phyloP scores from a whole-genome alignment of 23 tunicate species.

The Ciona savignyi region DNA sequence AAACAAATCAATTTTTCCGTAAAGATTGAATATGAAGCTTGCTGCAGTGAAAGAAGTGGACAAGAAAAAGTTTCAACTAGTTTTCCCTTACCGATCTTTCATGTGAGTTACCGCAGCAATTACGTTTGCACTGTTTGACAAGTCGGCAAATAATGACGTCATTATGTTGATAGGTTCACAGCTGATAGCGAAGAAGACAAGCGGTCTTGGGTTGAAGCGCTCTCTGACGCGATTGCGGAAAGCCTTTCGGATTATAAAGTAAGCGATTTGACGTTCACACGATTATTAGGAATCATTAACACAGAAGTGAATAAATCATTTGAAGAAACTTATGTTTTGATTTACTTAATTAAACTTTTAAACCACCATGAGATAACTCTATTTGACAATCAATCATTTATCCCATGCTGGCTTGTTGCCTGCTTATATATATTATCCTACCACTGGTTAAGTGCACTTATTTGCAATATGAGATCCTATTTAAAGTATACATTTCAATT shows the following conservation, averaged over 20 bases:
- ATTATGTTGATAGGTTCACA: constrained; percentile 35
- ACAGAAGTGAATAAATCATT: too few species aligned
- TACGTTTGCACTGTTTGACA: not conserved
- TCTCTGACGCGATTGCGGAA: constrained; percentile 73
- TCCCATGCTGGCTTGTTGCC: too few species aligned
- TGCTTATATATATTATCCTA: too few species aligned
- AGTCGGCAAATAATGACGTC: not conserved
- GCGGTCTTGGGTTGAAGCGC: constrained; percentile 75
- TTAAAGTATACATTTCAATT: too few species aligned
- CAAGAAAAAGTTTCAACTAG: constrained; percentile 57
- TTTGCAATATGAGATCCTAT: too few species aligned
- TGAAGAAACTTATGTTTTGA: too few species aligned
- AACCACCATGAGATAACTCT: too few species aligned
- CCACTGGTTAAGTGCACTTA: too few species aligned
- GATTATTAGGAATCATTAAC: too few species aligned
- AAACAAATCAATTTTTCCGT: not conserved
- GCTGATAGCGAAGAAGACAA: constrained; percentile 91
- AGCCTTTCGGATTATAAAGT: constrained; percentile 82
- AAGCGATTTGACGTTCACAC: too few species aligned
- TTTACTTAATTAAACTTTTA: too few species aligned
- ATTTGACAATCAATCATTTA: too few species aligned
- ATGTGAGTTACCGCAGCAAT: constrained; percentile 19
- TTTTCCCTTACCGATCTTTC: constrained; percentile 71
- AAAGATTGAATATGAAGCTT: constrained; percentile 48
- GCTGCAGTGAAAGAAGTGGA: constrained; percentile 77